Evolutionary conservation across 2,797 vertebrate genomes (phyloP).

Genomic region (Acrossocheilus fasciatus): DNA sequence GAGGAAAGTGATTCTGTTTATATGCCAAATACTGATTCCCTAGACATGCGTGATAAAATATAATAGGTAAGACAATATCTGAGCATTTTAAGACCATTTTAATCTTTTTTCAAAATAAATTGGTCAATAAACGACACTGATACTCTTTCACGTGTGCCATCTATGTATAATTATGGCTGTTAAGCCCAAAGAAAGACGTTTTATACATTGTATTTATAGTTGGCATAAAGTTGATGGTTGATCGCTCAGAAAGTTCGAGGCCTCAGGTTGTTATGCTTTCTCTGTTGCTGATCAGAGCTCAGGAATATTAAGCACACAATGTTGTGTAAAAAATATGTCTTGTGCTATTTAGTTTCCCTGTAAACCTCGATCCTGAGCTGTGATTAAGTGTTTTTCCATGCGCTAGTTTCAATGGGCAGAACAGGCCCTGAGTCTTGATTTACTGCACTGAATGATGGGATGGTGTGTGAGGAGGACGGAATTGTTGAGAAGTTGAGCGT

Average conservation of each 20-base stretch:
- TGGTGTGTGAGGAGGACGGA: conserved; percentile 12
- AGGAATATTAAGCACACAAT: conserved; percentile 45
- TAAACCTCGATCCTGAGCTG: conserved; percentile 27
- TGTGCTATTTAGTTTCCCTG: conserved; percentile 31
- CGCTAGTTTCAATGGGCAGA: background rate
- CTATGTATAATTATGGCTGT: background rate
- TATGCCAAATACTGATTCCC: conserved; percentile 26
- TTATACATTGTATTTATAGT: conserved; percentile 40
- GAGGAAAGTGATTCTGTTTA: conserved; percentile 32
- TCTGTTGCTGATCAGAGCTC: conserved; percentile 38
- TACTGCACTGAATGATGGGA: background rate
- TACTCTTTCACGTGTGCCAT: conserved; percentile 15
- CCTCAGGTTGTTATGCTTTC: conserved; percentile 34
- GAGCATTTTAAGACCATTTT: background rate
- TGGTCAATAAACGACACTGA: conserved; percentile 10
- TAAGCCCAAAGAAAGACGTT: background rate
- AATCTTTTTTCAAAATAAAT: conserved; percentile 5
- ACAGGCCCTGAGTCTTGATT: conserved; percentile 9
- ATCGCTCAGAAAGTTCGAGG: conserved; percentile 33
- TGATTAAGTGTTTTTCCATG: conserved; percentile 43
- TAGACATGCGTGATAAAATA: conserved; percentile 11
- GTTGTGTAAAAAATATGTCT: conserved; percentile 30
- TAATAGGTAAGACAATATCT: conserved; percentile 20
- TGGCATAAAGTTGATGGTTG: conserved; percentile 36
- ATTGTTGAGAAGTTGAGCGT: conserved; percentile 16